These are phyloP conservation scores for Rhinella marina DNA, from an alignment of 2,797 vertebrate species.

Conservation along the genomic window DNA sequence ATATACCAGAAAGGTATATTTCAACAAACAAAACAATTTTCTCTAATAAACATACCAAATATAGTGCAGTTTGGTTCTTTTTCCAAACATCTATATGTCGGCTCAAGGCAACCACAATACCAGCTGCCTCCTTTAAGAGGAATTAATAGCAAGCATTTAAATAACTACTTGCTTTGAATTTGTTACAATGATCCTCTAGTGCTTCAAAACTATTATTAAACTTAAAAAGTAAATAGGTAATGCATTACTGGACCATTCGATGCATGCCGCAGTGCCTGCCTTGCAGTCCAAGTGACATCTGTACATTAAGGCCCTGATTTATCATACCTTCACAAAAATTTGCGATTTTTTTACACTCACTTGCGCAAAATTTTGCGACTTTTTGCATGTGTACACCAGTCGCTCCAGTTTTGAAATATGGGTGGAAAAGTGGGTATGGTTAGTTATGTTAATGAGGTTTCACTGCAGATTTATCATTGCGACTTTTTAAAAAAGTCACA, in stretches of 20 bases:
- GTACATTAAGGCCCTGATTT: too few relatives aligned
- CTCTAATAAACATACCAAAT: neutral
- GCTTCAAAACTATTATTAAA: slow-evolving; percentile 24
- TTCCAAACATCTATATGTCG: neutral
- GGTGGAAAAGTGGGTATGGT: too few relatives aligned
- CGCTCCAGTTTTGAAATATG: too few relatives aligned
- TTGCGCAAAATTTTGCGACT: too few relatives aligned
- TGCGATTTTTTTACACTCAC: too few relatives aligned
- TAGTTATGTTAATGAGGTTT: too few relatives aligned
- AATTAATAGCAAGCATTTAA: neutral
- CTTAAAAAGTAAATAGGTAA: neutral
- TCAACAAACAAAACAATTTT: neutral
- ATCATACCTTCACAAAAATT: too few relatives aligned
- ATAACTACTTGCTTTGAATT: neutral
- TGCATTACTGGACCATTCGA: neutral
- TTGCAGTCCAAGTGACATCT: neutral
- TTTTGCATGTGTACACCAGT: too few relatives aligned
- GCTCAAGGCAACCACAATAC: neutral
- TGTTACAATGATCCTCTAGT: slow-evolving; percentile 1
- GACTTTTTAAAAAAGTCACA: too few relatives aligned
- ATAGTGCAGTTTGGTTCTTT: neutral
- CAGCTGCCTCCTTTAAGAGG: neutral
- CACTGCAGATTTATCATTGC: too few relatives aligned
- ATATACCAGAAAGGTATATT: neutral
- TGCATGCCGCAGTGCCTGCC: neutral